Base-by-base conservation (phyloP, 2,888 invertebrate species). In the Tenthredo scrophulariae region DNA sequence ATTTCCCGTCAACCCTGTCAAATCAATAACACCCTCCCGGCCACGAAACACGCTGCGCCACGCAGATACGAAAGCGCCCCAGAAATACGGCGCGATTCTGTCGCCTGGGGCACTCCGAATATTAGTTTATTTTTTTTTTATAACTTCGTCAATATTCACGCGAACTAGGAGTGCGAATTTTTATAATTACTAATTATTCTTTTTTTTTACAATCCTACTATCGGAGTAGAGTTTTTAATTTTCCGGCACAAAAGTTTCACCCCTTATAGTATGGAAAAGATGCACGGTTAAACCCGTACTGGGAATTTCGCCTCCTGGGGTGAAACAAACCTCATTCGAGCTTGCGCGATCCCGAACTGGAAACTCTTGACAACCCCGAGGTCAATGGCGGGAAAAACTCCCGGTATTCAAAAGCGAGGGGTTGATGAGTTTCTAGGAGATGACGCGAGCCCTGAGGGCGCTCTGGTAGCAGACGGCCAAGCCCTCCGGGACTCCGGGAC, bases 1-100 rank as follows among this genome's bases (percentile, higher is more conserved):
- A 92, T 92, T 93, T 92, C 91, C 92, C 92, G 92, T 92, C 91
- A 91, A 91, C 92, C 91, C 91, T 89, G 90, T 90, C 89, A 88
- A 92, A 92, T 92, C 92, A 92, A 92, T 92, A 92, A 91, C 84
- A 84, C 72, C 84, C 62, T 50, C 58, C 80, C 80, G 62, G 62
- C 80, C 80, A 22, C 80, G 80, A 80, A 80, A 58, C 22, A 33
- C 79, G 80, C 33, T 62, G 62, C 80, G 80, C 80, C 79, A 79
- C 58, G 80, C 80, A 80, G 62, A 40, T 22, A n/a, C 26, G 62
- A 80, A 40, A 29, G 37, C 58, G 37, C 37, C 62, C 80, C 40
- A 46, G 46, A 77, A 77, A 77, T 74, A 43, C 74, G 74, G 40
- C 74, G 43, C 74, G 54, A 29, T 15, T 33, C 54, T 40, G 77